Base-by-base conservation (phyloP, 1,140 invertebrate genomes). In the Chionoecetes opilio region DNA sequence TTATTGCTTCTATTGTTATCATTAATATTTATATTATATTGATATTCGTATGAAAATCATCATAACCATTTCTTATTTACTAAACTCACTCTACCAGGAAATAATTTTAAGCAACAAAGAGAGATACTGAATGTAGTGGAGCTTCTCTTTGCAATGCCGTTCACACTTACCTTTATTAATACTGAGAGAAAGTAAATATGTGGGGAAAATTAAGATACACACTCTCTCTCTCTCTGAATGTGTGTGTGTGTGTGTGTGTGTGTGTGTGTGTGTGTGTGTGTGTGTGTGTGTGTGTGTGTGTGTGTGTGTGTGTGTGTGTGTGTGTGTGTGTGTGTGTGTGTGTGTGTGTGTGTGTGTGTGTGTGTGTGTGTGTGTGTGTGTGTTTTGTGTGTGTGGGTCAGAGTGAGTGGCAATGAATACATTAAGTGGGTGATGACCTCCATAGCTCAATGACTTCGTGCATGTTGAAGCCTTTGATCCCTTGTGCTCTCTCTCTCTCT, bases 371-470 rank as follows among this genome's bases (percentile, higher is more conserved):
- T 75, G 63, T 75, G 63, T 75, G 63, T 75, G 63, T 75, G 63
- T 75, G 63, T 75, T 17, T 75, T 75, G 63, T 75, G 63, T 75
- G 63, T 75, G 63, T 75, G 63, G 26, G 63, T 75, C 21, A 53
- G 46, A 17, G 63, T n/a, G 63, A 75, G 63, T 75, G 63, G 63
- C 63, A 75, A 75, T 75, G 63, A 75, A 75, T 75, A 88, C 86
- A 88, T 29, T 11, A 37, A 41, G 34, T 37, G 35, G 86, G 86
- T 41, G n/a, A 41, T 88, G 21, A 35, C 86, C 35, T 88, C 26
- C 3, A 88, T 88, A 88, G 31, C n/a, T 11, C 85, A 17, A 32
- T 53, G 46, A 75, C 63, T 75, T 5, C 21, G 63, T n/a, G 63
- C n/a, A n/a, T 75, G 63, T 75, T 75, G n/a, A 21, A 75, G 21